Percentiles rank a stretch among this genome's conserved stretches.
These are phyloP conservation scores for Tricholauxania praeusta DNA, from an alignment of 2,888 invertebrate genomes.

Conservation along the genomic window DNA sequence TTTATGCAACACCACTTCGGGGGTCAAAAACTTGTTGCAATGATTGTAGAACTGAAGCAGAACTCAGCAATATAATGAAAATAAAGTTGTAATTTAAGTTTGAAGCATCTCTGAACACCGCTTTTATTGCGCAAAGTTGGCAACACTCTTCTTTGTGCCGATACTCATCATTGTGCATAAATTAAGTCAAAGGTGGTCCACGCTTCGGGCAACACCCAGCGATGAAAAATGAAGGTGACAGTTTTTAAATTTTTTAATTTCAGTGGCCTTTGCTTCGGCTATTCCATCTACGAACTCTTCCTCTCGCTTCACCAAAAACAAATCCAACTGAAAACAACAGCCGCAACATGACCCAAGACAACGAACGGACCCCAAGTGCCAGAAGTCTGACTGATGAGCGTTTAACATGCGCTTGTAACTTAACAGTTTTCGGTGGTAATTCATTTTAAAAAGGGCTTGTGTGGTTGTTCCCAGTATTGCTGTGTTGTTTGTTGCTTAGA, in stretches of 20 bases:
- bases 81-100: constrained; percentile 20
- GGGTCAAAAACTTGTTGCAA: background rate
- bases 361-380: background rate
- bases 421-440: constrained; percentile 1
- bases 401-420: constrained; percentile 18
- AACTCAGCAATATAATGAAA: background rate
- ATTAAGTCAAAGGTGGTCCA: constrained; percentile 26
- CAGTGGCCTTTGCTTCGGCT: background rate
- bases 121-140: background rate
- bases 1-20: constrained; percentile 20
- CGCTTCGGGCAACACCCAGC: constrained; percentile 9
- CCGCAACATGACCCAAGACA: background rate
- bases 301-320: background rate
- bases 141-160: background rate
- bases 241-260: background rate
- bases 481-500: constrained; percentile 40
- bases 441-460: background rate
- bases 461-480: background rate
- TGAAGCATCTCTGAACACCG: background rate
- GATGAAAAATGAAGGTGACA: constrained; percentile 17
- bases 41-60: background rate
- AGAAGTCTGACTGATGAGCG: constrained; percentile 28
- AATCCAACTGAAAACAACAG: background rate
- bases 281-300: background rate
- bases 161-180: background rate